Conservation (phyloP, 2,888 invertebrate genomes). For the Polymixis lichenea region DNA sequence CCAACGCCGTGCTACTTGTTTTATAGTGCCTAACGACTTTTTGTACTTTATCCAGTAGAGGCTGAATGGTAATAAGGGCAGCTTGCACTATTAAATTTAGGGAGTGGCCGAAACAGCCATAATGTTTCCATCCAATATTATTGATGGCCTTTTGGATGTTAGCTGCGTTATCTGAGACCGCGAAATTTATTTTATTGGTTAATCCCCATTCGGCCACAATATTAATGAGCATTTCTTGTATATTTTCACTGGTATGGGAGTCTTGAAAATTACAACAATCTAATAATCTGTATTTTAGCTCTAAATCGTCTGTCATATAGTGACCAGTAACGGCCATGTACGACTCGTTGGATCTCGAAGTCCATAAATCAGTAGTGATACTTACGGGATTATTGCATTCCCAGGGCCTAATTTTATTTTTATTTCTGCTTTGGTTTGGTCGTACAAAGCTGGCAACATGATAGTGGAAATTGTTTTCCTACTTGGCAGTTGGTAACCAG, state of each 20-base stretch:
- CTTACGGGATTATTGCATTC: not conserved
- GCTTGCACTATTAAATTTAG: constrained; percentile 1
- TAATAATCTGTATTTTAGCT: not conserved
- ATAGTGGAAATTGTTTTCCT: constrained; percentile 1
- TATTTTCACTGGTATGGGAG: not conserved
- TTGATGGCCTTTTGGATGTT: constrained; percentile 11
- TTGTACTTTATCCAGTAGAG: not conserved
- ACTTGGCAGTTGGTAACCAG: constrained; percentile 1
- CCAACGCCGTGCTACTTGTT: not conserved
- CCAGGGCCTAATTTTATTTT: not conserved
- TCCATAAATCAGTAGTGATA: not conserved
- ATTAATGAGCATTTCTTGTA: not conserved
- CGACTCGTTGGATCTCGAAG: not conserved
- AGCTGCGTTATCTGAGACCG: constrained; percentile 5
- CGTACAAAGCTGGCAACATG: not conserved
- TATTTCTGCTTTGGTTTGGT: not conserved
- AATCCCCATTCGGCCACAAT: constrained; percentile 3
- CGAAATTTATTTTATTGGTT: not conserved
- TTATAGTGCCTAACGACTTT: not conserved
- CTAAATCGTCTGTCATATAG: constrained; percentile 5
- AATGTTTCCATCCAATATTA: not conserved
- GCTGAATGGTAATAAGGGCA: not conserved
- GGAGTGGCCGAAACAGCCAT: not conserved
- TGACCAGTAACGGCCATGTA: constrained; percentile 2
- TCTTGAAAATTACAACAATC: not conserved